Evolutionary conservation across 2,113 vertebrate species (phyloP), one percentile per base, ranked within the genome.

Genomic region (Petrocephalus zakoni): DNA sequence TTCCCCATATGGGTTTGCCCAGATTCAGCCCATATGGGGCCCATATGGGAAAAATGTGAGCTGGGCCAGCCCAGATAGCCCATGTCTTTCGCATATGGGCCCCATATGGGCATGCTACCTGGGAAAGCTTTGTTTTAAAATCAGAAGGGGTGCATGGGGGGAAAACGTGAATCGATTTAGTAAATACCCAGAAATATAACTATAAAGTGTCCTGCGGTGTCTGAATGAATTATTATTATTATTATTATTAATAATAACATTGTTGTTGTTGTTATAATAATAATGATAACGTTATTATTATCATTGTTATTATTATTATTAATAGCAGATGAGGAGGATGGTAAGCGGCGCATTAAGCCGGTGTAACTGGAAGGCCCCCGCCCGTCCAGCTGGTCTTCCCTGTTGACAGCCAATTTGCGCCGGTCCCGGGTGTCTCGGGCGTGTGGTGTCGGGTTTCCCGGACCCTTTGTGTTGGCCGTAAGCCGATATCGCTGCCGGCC

Each of bases 381-480:
- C 17, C 87, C 42, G 34, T 82, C 34, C 52, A 56, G n/a, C 75
- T 58, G 87, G 75, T 21, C 78, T 10, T 22, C 9, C 17, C 53
- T 47, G 52, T 19, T 88, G 78, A 88, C 75, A 88, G 75, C 34
- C 53, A 58, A 53, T n/a, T 56, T 61, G 37, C 42, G 37, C 17
- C 47, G 58, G 56, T 51, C 37, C 42, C 21, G 3, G 1, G 87
- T 49, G 21, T 46, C 72, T 47, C 34, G 22, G n/a, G 42, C 37
- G 78, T n/a, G 55, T 22, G 22, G 89, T 90, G 64, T 93, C 46
- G 34, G 55, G 87, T 92, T 92, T 85, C 90, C 42, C 49, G 11
- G 55, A 75, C 52, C 56, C 75, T 75, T 91, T 92, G 90, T 91
- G 25, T 29, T 42, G 34, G 51, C 51, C 85, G 91, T 89, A 92